Evolutionary conservation across 2,888 invertebrate genomes (phyloP).

Genomic region (Aproaerema taeniolella): DNA sequence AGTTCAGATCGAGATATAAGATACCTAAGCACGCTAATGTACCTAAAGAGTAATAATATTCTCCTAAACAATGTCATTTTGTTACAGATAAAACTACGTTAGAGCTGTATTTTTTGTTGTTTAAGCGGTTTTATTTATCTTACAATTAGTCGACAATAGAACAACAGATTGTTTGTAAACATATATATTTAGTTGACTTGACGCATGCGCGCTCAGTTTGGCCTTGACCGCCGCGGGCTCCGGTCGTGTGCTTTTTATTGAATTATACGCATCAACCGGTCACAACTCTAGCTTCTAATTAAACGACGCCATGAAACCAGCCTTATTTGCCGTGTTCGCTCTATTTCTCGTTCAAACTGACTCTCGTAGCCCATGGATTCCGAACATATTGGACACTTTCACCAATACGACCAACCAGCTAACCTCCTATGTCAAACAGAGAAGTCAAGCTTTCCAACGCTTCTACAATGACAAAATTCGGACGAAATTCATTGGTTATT

Average conservation of each 20-base stretch:
- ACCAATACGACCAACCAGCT: conserved; percentile 49
- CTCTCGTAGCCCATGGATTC: conserved; percentile 43
- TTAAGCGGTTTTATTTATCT: too few relatives aligned
- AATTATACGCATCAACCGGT: not conserved
- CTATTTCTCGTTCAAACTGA: conserved; percentile 35
- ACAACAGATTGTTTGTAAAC: conserved; percentile 20
- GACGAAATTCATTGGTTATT: conserved; percentile 47
- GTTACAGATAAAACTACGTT: too few relatives aligned
- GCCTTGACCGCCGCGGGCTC: conserved; percentile 44
- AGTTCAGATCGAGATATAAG: too few relatives aligned
- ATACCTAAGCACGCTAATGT: too few relatives aligned
- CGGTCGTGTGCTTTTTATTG: conserved; percentile 1
- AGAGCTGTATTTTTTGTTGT: too few relatives aligned
- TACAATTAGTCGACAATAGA: too few relatives aligned
- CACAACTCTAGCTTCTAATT: not conserved
- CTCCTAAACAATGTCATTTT: too few relatives aligned
- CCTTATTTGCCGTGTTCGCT: conserved; percentile 35
- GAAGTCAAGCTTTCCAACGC: conserved; percentile 43
- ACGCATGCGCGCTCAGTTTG: conserved; percentile 27
- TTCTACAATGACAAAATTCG: conserved; percentile 50
- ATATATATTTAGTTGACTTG: too few relatives aligned
- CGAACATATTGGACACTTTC: conserved; percentile 47
- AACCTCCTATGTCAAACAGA: conserved; percentile 49
- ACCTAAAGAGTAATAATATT: too few relatives aligned
- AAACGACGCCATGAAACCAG: conserved; percentile 41